Evolutionary conservation across 92 coral and sea anemone species (phyloP).

Genomic region (Diadumene lineata): DNA sequence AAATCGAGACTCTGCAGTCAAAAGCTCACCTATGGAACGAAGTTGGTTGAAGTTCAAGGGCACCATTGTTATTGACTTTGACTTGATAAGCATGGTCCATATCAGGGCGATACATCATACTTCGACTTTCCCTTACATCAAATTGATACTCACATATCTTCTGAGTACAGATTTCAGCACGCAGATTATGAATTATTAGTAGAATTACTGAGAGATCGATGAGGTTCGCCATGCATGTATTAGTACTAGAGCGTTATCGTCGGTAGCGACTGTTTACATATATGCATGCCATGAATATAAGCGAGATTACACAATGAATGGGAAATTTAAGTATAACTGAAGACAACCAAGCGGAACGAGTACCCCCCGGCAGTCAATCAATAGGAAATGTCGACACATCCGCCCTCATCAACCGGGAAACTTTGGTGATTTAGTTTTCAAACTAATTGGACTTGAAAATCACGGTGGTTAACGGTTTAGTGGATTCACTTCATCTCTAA

Average conservation of each 20-base stretch:
- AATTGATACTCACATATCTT: slow-evolving; percentile 38
- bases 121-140: slow-evolving; percentile 29
- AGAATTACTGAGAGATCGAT: not conserved
- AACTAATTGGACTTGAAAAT: no score
- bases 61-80: slow-evolving; percentile 19
- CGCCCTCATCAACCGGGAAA: no score
- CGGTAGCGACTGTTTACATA: not conserved
- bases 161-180: slow-evolving; percentile 21
- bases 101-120: slow-evolving; percentile 39
- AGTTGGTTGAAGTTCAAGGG: slow-evolving; percentile 15
- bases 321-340: no score
- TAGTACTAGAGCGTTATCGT: not conserved
- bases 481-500: no score
- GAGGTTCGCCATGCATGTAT: not conserved
- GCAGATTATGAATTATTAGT: not conserved
- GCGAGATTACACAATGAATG: no score
- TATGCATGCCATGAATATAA: not conserved
- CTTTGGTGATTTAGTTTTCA: no score
- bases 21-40: slow-evolving; percentile 51
- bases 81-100: slow-evolving; percentile 36
- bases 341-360: no score
- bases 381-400: no score
- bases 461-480: no score
- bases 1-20: no score
- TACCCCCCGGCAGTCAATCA: no score